These are phyloP conservation scores for Tauraco hartlaubi DNA, from an alignment of 2,797 vertebrate species.

Conservation along the genomic window DNA sequence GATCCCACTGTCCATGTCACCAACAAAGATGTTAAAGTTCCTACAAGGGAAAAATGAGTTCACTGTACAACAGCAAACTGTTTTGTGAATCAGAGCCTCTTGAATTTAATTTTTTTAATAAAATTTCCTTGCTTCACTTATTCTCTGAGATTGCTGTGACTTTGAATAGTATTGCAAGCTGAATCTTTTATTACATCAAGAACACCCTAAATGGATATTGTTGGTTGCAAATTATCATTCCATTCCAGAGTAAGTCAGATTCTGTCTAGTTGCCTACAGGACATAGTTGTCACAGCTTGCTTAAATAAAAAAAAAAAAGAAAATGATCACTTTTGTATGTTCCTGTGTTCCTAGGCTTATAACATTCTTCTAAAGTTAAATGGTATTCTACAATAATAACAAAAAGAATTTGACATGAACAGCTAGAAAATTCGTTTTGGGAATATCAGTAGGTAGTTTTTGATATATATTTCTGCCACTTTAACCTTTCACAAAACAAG, in stretches of 20 bases:
- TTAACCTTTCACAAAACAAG: slow-evolving; percentile 56
- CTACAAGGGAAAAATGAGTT: not conserved
- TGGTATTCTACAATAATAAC: not conserved
- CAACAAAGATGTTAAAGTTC: not conserved
- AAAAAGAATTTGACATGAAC: slow-evolving; percentile 26
- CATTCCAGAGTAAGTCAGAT: not conserved
- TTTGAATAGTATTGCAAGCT: not conserved
- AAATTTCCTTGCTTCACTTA: not conserved
- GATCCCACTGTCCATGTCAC: too few relatives aligned
- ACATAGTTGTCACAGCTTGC: not conserved
- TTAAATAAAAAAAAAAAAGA: not conserved
- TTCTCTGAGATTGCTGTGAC: not conserved
- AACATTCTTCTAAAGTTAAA: slow-evolving; percentile 28
- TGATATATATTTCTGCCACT: not conserved
- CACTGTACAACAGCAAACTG: not conserved
- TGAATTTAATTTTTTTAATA: not conserved
- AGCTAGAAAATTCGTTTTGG: slow-evolving; percentile 48
- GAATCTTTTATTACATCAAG: not conserved
- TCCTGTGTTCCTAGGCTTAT: not conserved
- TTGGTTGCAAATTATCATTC: not conserved
- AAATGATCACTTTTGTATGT: not conserved
- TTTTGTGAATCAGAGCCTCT: not conserved
- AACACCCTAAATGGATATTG: not conserved
- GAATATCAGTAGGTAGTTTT: slow-evolving; percentile 4
- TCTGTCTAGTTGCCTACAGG: not conserved